Conservation (phyloP, 2,797 vertebrate species). For the Dipus sagitta region DNA sequence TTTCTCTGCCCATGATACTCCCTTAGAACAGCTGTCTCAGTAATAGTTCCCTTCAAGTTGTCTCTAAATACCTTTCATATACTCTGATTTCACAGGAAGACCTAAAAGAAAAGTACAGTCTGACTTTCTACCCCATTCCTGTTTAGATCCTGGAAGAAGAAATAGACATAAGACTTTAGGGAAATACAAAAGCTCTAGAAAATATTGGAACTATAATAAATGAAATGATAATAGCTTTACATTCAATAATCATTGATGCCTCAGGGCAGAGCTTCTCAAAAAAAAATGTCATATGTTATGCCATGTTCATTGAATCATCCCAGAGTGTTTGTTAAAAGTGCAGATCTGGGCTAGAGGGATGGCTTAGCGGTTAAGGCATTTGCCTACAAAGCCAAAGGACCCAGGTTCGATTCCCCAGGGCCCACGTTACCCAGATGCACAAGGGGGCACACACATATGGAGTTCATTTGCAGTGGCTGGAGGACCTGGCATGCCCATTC, state of each 20-base stretch:
- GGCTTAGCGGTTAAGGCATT: too few species aligned
- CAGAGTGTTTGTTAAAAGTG: conserved; percentile 42
- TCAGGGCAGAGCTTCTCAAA: conserved; percentile 12
- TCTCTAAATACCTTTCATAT: conserved; percentile 8
- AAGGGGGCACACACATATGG: too few species aligned
- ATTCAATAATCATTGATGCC: conserved; percentile 41
- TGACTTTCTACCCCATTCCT: background rate
- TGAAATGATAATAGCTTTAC: conserved; percentile 35
- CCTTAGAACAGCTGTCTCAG: conserved; percentile 15
- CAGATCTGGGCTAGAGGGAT: background rate
- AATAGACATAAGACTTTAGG: conserved; percentile 16
- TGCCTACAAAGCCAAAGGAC: too few species aligned
- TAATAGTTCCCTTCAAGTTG: background rate
- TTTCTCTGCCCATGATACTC: background rate
- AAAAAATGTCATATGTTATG: background rate
- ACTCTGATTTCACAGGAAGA: conserved; percentile 17
- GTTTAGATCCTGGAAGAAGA: background rate
- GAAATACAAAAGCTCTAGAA: conserved; percentile 50
- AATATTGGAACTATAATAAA: background rate
- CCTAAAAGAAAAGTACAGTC: background rate
- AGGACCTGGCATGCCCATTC: too few species aligned
- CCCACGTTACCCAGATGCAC: too few species aligned
- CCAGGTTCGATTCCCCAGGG: too few species aligned
- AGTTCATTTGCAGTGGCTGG: too few species aligned
- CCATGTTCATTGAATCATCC: conserved; percentile 26